phyloP scores from a whole-genome alignment of 1,140 invertebrate genomes.

The Brachionus asplanchnoidis region DNA sequence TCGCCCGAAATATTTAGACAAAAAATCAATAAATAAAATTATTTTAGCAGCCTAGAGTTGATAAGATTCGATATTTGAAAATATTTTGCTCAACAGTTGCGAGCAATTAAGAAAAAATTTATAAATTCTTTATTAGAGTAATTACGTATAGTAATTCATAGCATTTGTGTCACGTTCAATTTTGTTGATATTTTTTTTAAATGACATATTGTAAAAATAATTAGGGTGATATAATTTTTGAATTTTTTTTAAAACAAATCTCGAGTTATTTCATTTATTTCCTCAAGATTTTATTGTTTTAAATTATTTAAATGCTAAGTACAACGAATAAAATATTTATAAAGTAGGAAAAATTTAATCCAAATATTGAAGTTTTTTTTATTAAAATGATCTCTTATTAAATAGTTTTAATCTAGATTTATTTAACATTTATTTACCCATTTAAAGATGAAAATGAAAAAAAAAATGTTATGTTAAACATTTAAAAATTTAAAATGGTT shows the following conservation, averaged over 20 bases:
- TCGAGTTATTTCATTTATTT: no score
- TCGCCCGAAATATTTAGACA: not conserved
- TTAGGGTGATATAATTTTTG: not conserved
- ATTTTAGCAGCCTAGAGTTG: not conserved
- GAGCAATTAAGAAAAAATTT: not conserved
- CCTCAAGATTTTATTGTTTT: no score
- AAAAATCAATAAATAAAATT: slow-evolving; percentile 3
- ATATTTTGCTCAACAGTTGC: not conserved
- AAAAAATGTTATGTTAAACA: not conserved
- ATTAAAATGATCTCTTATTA: no score
- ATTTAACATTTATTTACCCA: not conserved
- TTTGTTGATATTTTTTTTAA: not conserved
- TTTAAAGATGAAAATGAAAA: not conserved
- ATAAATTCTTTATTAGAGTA: not conserved
- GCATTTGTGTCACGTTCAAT: not conserved
- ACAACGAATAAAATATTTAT: no score
- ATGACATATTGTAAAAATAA: not conserved
- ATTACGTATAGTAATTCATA: not conserved
- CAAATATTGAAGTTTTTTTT: no score
- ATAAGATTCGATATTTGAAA: not conserved
- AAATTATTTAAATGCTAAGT: no score
- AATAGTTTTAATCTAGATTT: no score
- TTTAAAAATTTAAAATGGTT: not conserved
- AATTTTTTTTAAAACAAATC: not conserved
- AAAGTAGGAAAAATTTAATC: no score